Percentiles rank a stretch among this genome's conserved stretches.
phyloP scores from a whole-genome alignment of 92 coral and sea anemone genomes.

The Phenganax subtilis region DNA sequence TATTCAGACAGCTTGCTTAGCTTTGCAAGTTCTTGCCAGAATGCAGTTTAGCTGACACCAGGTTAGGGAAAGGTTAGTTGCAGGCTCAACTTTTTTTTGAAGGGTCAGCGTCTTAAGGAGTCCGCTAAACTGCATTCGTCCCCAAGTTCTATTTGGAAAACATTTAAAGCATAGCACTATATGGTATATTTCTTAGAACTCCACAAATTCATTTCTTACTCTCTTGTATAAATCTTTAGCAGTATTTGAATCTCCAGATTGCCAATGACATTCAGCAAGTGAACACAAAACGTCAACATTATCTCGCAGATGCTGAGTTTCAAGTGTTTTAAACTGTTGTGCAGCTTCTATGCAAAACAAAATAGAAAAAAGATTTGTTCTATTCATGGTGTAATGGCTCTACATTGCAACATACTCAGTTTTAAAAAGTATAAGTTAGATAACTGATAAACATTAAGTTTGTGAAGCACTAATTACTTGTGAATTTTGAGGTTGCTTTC shows the following conservation, averaged over 20 bases:
- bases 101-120: too few relatives aligned
- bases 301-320: slow-evolving; percentile 74
- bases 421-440: too few relatives aligned
- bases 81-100: too few relatives aligned
- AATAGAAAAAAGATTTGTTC: neutral
- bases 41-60: neutral
- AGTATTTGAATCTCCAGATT: slow-evolving; percentile 77
- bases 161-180: too few relatives aligned
- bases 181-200: too few relatives aligned
- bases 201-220: slow-evolving; percentile 41
- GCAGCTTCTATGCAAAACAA: slow-evolving; percentile 65
- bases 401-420: too few relatives aligned
- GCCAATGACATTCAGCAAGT: slow-evolving; percentile 80
- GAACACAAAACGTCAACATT: slow-evolving; percentile 80
- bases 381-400: neutral
- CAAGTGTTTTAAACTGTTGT: slow-evolving; percentile 71
- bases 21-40: neutral
- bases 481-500: slow-evolving; percentile 71
- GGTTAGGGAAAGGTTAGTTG: neutral
- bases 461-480: slow-evolving; percentile 55
- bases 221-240: slow-evolving; percentile 75
- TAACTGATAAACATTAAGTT: neutral
- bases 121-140: too few relatives aligned
- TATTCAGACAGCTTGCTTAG: neutral
- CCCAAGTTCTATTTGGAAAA: too few relatives aligned